Evolutionary conservation across 2,888 invertebrate genomes (phyloP).

Genomic region (Bugulina stolonifera): DNA sequence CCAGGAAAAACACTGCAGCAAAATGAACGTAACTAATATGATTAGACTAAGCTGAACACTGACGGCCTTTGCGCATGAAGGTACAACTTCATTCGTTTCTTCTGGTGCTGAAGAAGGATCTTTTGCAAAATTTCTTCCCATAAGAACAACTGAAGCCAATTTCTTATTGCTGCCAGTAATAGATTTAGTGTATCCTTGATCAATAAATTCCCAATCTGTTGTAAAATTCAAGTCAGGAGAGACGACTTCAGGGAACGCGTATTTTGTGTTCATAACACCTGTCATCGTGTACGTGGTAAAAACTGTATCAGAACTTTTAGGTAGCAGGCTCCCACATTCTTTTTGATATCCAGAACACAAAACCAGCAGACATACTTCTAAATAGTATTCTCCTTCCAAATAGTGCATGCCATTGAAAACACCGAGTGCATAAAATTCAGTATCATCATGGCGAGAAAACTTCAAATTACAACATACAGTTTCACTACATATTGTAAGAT

Average conservation of each 20-base stretch:
- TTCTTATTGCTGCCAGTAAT: background rate
- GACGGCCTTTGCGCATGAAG: too few species aligned
- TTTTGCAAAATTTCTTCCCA: conserved; percentile 14
- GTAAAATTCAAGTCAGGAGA: background rate
- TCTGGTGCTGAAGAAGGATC: too few species aligned
- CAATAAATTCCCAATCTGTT: background rate
- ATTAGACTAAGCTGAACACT: too few species aligned
- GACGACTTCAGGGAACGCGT: conserved; percentile 6
- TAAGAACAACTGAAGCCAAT: background rate
- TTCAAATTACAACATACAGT: conserved; percentile 15
- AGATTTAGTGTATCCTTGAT: conserved; percentile 8
- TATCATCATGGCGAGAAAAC: background rate
- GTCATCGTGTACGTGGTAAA: background rate
- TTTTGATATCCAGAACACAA: background rate
- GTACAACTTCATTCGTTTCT: too few species aligned
- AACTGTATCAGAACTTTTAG: background rate
- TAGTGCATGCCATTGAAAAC: conserved; percentile 23
- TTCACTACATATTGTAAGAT: background rate
- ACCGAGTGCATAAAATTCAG: background rate
- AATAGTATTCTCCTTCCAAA: conserved; percentile 22
- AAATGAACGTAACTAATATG: too few species aligned
- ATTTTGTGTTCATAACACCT: background rate
- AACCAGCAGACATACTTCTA: conserved; percentile 19
- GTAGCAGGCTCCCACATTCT: background rate
- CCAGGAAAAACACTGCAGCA: too few species aligned